Evolutionary conservation across 2,888 invertebrate species (phyloP).

Genomic region (Liopterus haemorrhoidalis): DNA sequence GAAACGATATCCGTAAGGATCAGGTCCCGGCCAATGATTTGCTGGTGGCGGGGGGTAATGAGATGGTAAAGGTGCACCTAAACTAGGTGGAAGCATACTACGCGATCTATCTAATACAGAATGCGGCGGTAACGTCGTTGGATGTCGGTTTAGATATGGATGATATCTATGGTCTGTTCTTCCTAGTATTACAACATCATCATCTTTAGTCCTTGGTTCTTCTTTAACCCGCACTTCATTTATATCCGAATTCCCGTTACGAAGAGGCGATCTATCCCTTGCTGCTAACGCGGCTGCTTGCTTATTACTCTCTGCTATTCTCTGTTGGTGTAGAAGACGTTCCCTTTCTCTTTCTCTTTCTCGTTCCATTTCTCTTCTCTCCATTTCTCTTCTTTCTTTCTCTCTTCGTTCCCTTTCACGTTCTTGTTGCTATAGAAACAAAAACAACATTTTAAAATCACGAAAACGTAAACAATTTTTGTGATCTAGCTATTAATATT

Average conservation of each 20-base stretch:
- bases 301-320: constrained; percentile 49
- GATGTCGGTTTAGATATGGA: constrained; percentile 49
- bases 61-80: constrained; percentile 46
- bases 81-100: constrained; percentile 50
- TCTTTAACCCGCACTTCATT: constrained; percentile 57
- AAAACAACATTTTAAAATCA: constrained; percentile 14
- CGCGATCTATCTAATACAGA: constrained; percentile 48
- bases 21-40: constrained; percentile 57
- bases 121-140: constrained; percentile 48
- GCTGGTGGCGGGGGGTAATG: constrained; percentile 45
- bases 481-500: too few species aligned
- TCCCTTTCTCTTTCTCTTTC: constrained; percentile 56
- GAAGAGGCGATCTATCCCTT: constrained; percentile 68
- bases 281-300: constrained; percentile 41
- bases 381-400: constrained; percentile 49
- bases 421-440: constrained; percentile 40
- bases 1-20: constrained; percentile 60
- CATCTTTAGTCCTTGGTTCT: constrained; percentile 55
- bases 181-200: constrained; percentile 48
- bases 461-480: too few species aligned
- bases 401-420: constrained; percentile 48
- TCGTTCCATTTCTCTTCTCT: constrained; percentile 53
- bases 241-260: constrained; percentile 56
- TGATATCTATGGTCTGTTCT: constrained; percentile 53
- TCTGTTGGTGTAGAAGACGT: constrained; percentile 55